Evolutionary conservation across 23 tunicate genomes (phyloP).

Genomic region (Halocynthia roretzi): DNA sequence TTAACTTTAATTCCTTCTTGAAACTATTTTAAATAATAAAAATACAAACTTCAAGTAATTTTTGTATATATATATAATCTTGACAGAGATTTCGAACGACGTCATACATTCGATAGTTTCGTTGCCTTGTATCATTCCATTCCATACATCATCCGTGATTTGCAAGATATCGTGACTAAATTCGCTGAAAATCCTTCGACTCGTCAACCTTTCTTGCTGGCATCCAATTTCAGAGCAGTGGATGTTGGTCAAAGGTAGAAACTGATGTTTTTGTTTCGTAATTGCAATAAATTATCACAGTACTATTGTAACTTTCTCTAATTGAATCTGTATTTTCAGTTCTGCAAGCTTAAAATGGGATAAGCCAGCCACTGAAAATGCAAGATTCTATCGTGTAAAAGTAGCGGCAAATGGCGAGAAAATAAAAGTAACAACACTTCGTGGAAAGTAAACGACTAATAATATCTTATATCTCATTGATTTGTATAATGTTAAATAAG

Average conservation of each 20-base stretch:
- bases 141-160: constrained; percentile 27
- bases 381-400: constrained; percentile 30
- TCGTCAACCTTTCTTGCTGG: background rate
- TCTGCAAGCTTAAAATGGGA: constrained; percentile 25
- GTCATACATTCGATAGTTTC: constrained; percentile 17
- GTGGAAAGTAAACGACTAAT: constrained; percentile 15
- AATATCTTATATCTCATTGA: background rate
- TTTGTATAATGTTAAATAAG: background rate
- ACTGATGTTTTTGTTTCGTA: too few relatives aligned
- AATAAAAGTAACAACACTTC: constrained; percentile 18
- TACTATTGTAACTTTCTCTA: too few relatives aligned
- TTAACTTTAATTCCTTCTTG: background rate
- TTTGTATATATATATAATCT: background rate
- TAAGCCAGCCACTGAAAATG: background rate
- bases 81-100: constrained; percentile 26
- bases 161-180: constrained; percentile 11
- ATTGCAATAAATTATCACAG: too few relatives aligned
- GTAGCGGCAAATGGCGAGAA: constrained; percentile 21
- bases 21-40: background rate
- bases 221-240: constrained; percentile 18
- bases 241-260: constrained; percentile 22
- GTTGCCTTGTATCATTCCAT: constrained; percentile 28
- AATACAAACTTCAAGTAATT: background rate
- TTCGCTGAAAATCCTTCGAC: background rate
- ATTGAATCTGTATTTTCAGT: background rate